Base-by-base conservation (phyloP, 2,113 vertebrate genomes). In the Grantiella picta region DNA sequence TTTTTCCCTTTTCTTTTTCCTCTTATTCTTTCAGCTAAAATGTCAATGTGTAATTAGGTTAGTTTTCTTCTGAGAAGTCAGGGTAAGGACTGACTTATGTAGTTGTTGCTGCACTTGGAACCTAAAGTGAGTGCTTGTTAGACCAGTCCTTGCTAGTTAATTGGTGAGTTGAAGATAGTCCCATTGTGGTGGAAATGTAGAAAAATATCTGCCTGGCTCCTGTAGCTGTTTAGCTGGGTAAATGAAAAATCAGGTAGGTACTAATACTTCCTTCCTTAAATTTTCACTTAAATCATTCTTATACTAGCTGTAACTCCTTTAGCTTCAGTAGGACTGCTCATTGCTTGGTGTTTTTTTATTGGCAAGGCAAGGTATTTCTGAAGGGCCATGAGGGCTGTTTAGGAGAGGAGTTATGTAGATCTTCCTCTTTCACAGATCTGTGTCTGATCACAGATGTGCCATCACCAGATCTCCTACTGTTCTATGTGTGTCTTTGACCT, bases 391-490 rank as follows among this genome's bases (percentile, higher is more conserved):
- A 12, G 10, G 83, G 31, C 16, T 89, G 20, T 70, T 53, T 27
- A 52, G 64, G 50, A 38, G 28, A 81, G 60, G 14, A 80, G 31
- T 28, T 33, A 5, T 6, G 7, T 10, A 47, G 40, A 57, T 8
- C 50, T 53, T 50, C 21, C 23, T 50, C 36, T 22, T 53, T 7
- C 8, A 50, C 10, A 53, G 44, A 17, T 33, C 61, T 40, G 2
- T 65, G 16, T 20, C 50, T 54, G 56, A 4, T 45, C 35, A 15
- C 2, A 38, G 61, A 5, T 40, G 11, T 2, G 1, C 28, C 45
- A 17, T 45, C 71, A 45, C 13, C 35, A 38, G 7, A 25, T 36
- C 35, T 73, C 0, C 0, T 9, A 2, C 47, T 36, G 49, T 12
- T 73, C 66, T 27, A 11, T 4, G 0, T 1, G 1, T 13, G 14